Percentiles rank a stretch among this genome's conserved stretches.
Conservation (phyloP, 2,797 vertebrate species). For the Sebastes melanostomus region DNA sequence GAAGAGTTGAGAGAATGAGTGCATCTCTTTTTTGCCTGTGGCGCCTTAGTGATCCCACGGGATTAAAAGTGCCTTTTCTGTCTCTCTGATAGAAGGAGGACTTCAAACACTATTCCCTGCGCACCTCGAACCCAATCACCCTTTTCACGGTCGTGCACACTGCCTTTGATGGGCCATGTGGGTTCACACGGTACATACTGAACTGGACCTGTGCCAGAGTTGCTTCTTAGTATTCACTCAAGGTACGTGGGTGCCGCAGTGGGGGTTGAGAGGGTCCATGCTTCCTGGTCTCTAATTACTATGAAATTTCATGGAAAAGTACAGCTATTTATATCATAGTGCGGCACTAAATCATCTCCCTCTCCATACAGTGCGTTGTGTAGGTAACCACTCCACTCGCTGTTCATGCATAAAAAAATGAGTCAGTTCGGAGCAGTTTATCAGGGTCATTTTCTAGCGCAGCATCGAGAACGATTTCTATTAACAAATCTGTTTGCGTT, state of each 20-base stretch:
- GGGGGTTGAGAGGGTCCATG: conserved; percentile 80
- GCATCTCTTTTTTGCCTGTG: conserved; percentile 79
- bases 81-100: conserved; percentile 79
- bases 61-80: conserved; percentile 80
- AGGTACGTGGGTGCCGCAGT: conserved; percentile 79
- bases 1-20: conserved; percentile 78
- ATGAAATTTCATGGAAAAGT: conserved; percentile 79
- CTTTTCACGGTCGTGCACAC: conserved; percentile 71
- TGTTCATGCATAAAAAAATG: conserved; percentile 27
- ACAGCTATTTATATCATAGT: conserved; percentile 79
- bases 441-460: conserved; percentile 25
- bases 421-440: conserved; percentile 25
- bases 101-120: conserved; percentile 82
- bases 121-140: conserved; percentile 78
- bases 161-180: conserved; percentile 78
- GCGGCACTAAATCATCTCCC: conserved; percentile 63
- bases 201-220: conserved; percentile 78
- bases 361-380: conserved; percentile 50
- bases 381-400: conserved; percentile 34
- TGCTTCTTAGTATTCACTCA: conserved; percentile 82
- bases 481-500: neutral
- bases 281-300: conserved; percentile 80
- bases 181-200: conserved; percentile 80
- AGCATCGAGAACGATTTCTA: conserved; percentile 15
- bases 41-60: conserved; percentile 78